A percentile compares a stretch with the other conserved stretches of the same genome.
Conservation (phyloP, 1,140 invertebrate species). For the Heterodera schachtii region DNA sequence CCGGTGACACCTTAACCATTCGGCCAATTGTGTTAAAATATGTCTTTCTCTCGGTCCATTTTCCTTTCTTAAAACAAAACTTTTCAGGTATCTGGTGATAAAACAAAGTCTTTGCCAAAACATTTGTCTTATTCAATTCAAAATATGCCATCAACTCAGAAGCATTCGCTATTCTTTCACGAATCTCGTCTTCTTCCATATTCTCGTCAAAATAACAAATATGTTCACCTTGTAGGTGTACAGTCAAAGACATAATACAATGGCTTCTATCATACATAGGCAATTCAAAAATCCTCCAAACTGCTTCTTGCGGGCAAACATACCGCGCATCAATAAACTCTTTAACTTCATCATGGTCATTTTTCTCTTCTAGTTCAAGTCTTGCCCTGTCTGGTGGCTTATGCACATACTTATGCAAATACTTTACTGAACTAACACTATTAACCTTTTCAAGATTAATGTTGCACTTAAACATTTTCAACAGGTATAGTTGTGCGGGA, state of each 20-base stretch:
- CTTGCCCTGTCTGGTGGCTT: neutral
- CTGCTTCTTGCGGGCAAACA: too few relatives aligned
- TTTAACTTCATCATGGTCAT: too few relatives aligned
- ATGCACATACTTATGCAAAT: slow-evolving; percentile 17
- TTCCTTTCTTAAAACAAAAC: slow-evolving; percentile 20
- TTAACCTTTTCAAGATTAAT: slow-evolving; percentile 23
- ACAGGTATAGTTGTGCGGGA: neutral
- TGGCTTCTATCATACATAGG: too few relatives aligned
- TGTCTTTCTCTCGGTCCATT: slow-evolving; percentile 8
- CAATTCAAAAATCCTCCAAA: too few relatives aligned
- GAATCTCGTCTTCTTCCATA: too few relatives aligned
- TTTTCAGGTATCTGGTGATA: slow-evolving; percentile 17
- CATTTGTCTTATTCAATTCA: neutral
- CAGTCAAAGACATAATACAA: too few relatives aligned
- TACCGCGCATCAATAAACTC: too few relatives aligned
- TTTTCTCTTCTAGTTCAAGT: too few relatives aligned
- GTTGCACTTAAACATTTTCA: slow-evolving; percentile 14
- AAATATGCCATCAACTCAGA: too few relatives aligned
- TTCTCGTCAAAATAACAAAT: too few relatives aligned
- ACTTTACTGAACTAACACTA: slow-evolving; percentile 16
- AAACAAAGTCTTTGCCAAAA: neutral
- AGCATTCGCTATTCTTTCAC: too few relatives aligned
- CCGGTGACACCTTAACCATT: slow-evolving; percentile 1
- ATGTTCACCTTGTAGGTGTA: too few relatives aligned
- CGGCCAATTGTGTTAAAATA: neutral